phyloP scores from a whole-genome alignment of 2,797 vertebrate genomes.

The Onychomys arenicola region DNA sequence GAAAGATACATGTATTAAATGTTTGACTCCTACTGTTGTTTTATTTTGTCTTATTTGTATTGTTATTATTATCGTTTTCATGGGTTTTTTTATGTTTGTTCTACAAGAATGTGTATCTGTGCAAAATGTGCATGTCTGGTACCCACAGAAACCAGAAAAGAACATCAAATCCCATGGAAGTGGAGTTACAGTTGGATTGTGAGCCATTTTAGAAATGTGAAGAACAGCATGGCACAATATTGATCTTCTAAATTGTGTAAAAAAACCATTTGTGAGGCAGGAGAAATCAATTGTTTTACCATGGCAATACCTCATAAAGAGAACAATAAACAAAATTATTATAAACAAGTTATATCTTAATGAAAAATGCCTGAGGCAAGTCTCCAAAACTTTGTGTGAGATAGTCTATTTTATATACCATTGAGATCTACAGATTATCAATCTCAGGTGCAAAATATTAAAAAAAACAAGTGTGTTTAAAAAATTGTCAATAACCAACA shows the following conservation, averaged over 20 bases:
- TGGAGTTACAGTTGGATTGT: not conserved
- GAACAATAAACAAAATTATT: not conserved
- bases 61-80: not conserved
- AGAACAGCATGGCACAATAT: not conserved
- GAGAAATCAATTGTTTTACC: not conserved
- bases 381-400: slow-evolving; percentile 32
- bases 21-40: rapidly evolving
- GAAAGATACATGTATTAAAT: not conserved
- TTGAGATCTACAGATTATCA: not conserved
- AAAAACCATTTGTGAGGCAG: not conserved
- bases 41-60: not conserved
- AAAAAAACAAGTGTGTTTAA: not conserved
- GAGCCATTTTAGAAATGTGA: not conserved
- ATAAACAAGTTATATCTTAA: not conserved
- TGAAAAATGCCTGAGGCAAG: not conserved
- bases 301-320: not conserved
- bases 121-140: not conserved
- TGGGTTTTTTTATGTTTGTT: not conserved
- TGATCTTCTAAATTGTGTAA: slow-evolving; percentile 24
- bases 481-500: not conserved
- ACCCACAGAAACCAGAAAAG: not conserved
- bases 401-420: not conserved
- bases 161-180: not conserved
- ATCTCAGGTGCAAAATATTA: not conserved
- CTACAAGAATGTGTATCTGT: not conserved